Evolutionary conservation across 1,140 invertebrate genomes (phyloP).

Genomic region (Diabrotica undecimpunctata): DNA sequence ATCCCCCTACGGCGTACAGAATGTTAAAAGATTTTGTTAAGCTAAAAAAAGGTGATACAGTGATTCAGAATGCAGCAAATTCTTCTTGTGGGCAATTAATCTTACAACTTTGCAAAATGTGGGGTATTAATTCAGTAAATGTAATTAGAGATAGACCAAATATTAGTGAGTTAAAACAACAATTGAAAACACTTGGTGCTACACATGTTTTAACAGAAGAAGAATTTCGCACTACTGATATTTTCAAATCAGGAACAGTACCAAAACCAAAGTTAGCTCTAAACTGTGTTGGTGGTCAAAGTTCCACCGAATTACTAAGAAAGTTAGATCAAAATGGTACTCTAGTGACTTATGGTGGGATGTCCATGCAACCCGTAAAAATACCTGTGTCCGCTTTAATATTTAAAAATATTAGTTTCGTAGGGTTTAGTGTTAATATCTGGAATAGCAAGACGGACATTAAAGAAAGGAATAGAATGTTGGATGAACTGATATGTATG

Average conservation of each 20-base stretch:
- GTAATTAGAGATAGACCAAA: slow-evolving; percentile 80
- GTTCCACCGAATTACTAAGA: slow-evolving; percentile 75
- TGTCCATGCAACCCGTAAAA: slow-evolving; percentile 88
- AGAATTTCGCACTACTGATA: slow-evolving; percentile 68
- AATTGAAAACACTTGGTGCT: slow-evolving; percentile 69
- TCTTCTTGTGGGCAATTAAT: slow-evolving; percentile 94
- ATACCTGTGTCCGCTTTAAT: slow-evolving; percentile 82
- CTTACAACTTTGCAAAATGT: slow-evolving; percentile 81
- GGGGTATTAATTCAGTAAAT: slow-evolving; percentile 77
- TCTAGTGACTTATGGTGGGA: slow-evolving; percentile 96
- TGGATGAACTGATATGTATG: slow-evolving; percentile 66
- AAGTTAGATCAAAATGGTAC: slow-evolving; percentile 68
- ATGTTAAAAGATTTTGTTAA: slow-evolving; percentile 90
- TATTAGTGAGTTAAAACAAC: slow-evolving; percentile 66
- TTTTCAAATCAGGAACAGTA: slow-evolving; percentile 66
- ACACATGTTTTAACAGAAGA: slow-evolving; percentile 86
- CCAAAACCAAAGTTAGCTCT: slow-evolving; percentile 78
- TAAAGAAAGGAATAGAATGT: slow-evolving; percentile 69
- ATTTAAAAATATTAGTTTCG: slow-evolving; percentile 82
- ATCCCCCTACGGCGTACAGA: slow-evolving; percentile 94
- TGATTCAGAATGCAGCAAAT: slow-evolving; percentile 97
- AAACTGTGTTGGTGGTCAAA: slow-evolving; percentile 94
- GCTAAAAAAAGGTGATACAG: slow-evolving; percentile 73
- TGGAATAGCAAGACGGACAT: slow-evolving; percentile 92
- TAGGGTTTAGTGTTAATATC: slow-evolving; percentile 63